phyloP scores from a whole-genome alignment of 2,888 invertebrate genomes.

The Lasioglossum zephyrum region DNA sequence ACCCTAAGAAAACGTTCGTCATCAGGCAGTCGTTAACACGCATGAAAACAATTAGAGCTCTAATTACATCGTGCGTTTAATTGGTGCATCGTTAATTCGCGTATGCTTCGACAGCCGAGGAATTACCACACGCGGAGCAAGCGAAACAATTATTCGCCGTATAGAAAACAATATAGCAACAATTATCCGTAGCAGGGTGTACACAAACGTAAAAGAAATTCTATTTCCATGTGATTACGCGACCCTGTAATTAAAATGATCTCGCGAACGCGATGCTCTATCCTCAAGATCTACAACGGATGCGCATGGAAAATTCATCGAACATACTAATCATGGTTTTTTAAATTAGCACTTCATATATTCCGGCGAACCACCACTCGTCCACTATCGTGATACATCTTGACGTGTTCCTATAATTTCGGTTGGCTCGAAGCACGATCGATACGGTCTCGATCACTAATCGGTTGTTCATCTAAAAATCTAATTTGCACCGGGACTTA shows the following conservation, averaged over 20 bases:
- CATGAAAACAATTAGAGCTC: constrained; percentile 21
- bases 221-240: constrained; percentile 47
- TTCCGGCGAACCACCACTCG: constrained; percentile 11
- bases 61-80: constrained; percentile 18
- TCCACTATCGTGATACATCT: constrained; percentile 27
- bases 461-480: constrained; percentile 35
- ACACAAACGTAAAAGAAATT: constrained; percentile 6
- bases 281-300: constrained; percentile 19
- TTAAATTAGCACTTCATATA: constrained; percentile 47
- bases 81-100: constrained; percentile 3
- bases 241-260: constrained; percentile 42
- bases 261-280: constrained; percentile 22
- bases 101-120: constrained; percentile 8
- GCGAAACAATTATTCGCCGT: constrained; percentile 38
- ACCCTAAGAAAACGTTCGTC: not conserved
- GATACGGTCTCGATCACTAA: constrained; percentile 31
- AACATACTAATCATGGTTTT: constrained; percentile 47
- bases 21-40: constrained; percentile 1
- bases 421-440: constrained; percentile 27
- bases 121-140: not conserved
- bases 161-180: not conserved
- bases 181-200: not conserved
- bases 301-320: constrained; percentile 37
- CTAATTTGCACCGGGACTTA: constrained; percentile 35
- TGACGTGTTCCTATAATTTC: constrained; percentile 43